A percentile compares a stretch with the other conserved stretches of the same genome.
Evolutionary conservation across 2,888 invertebrate genomes (phyloP).

Genomic region (Rhingia campestris): DNA sequence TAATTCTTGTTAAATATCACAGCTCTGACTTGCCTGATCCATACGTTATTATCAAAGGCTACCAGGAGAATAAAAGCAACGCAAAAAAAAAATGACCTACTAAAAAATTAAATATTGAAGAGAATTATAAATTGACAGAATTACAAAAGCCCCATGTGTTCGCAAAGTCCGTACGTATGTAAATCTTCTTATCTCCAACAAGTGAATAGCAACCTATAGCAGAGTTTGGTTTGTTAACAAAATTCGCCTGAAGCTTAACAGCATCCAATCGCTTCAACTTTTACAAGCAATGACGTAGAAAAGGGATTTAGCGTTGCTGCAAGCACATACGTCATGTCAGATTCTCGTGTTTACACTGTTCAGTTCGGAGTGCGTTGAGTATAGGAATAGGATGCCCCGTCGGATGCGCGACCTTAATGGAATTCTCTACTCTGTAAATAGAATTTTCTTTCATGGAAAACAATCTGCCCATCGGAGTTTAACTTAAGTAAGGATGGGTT

Average conservation of each 20-base stretch:
- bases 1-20: no score
- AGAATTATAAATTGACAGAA: no score
- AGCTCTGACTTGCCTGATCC: no score
- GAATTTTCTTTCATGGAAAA: conserved; percentile 42
- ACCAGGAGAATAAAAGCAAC: background rate
- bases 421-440: conserved; percentile 64
- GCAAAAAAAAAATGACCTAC: background rate
- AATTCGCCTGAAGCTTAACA: conserved; percentile 19
- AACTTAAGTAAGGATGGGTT: background rate
- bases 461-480: conserved; percentile 30
- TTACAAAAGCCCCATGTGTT: background rate
- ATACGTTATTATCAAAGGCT: no score
- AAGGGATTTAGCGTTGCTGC: conserved; percentile 56
- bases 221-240: background rate
- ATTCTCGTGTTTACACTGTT: conserved; percentile 61
- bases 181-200: background rate
- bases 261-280: conserved; percentile 24
- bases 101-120: no score
- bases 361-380: conserved; percentile 48
- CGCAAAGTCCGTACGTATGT: background rate
- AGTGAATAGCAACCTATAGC: background rate
- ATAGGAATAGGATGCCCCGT: conserved; percentile 7
- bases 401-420: conserved; percentile 60
- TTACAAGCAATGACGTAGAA: conserved; percentile 28
- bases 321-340: conserved; percentile 55